Evolutionary conservation across 2,797 vertebrate genomes (phyloP), one percentile per base, ranked within the genome.

Genomic region (Sebastes hubbsi): DNA sequence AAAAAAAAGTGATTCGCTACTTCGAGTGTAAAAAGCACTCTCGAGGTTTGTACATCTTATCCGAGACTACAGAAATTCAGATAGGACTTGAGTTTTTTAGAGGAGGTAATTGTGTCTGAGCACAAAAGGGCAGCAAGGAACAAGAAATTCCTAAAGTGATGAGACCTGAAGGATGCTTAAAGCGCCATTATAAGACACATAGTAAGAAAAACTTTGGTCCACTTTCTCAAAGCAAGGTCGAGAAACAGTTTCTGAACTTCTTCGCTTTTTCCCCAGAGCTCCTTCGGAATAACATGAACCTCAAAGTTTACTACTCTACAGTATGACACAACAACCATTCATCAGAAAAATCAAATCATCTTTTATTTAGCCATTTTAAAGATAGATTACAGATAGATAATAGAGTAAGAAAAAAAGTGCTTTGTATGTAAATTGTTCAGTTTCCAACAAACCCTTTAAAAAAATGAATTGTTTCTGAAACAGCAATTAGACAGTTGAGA

Each of bases 361-460:
- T 75, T 85, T 83, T 84, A 84, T 86, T 83, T 6, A 54, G 34
- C 0, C 7, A 78, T 68, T 74, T 76, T 18, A 56, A 78, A 38
- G 36, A 38, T 38, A 38, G 36, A 38, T 38, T 0, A 13, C 13
- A 38, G 36, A 38, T 38, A 38, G 36, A 38, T 38, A 38, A 38
- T 38, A 38, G 36, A 38, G 36, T 22, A 12, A 61, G 3, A 60
- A 66, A 52, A 52, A 81, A 68, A 22, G 16, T 75, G n/a, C 22
- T 30, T 68, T 68, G 0, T 11, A 42, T 58, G 14, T 65, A 12
- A 49, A 29, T 5, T 18, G 5, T 42, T 74, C 18, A 60, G 52
- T 76, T 78, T 66, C 18, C 42, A 64, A 61, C 22, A 55, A 77
- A 54, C 8, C 13, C 4, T 29, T 0, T 0, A 34, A 65, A 69